Percentiles rank a stretch among this genome's conserved stretches.
Evolutionary conservation across 2,888 invertebrate species (phyloP).

Genomic region (Sabatieria punctata): DNA sequence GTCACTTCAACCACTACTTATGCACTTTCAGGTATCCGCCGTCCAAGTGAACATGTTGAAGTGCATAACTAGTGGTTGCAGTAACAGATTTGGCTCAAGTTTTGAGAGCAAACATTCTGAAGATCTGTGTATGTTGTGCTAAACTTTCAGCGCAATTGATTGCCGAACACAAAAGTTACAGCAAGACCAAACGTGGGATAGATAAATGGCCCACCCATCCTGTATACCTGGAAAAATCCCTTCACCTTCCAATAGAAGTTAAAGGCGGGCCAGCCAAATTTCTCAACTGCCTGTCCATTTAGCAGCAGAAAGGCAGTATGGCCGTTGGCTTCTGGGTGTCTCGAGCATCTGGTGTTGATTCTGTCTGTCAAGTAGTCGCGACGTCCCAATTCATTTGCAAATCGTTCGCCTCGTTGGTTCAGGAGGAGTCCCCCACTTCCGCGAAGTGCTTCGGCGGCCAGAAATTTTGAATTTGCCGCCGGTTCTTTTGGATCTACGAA

Average conservation of each 20-base stretch:
- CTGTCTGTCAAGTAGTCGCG: slow-evolving; percentile 26
- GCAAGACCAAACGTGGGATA: no score
- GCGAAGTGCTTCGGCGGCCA: slow-evolving; percentile 30
- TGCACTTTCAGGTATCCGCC: no score
- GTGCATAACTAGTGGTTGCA: no score
- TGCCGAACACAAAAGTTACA: no score
- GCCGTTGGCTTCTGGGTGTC: slow-evolving; percentile 5
- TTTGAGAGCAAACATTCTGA: no score
- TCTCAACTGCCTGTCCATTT: slow-evolving; percentile 22
- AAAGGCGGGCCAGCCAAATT: slow-evolving; percentile 28
- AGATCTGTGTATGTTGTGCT: no score
- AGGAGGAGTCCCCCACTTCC: slow-evolving; percentile 27
- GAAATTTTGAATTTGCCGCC: slow-evolving; percentile 23
- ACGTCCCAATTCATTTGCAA: slow-evolving; percentile 28
- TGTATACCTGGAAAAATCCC: slow-evolving; percentile 25
- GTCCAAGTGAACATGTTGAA: no score
- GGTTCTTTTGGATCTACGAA: slow-evolving; percentile 29
- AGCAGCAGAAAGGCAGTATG: slow-evolving; percentile 20
- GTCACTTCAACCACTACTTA: no score
- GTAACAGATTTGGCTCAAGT: no score
- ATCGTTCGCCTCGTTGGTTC: slow-evolving; percentile 22
- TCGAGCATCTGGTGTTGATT: not conserved
- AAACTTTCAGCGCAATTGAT: no score
- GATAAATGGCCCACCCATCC: no score
- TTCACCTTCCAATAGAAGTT: slow-evolving; percentile 28